Base-by-base conservation (phyloP, 2,888 invertebrate genomes). In the Dinocampus coccinellae region DNA sequence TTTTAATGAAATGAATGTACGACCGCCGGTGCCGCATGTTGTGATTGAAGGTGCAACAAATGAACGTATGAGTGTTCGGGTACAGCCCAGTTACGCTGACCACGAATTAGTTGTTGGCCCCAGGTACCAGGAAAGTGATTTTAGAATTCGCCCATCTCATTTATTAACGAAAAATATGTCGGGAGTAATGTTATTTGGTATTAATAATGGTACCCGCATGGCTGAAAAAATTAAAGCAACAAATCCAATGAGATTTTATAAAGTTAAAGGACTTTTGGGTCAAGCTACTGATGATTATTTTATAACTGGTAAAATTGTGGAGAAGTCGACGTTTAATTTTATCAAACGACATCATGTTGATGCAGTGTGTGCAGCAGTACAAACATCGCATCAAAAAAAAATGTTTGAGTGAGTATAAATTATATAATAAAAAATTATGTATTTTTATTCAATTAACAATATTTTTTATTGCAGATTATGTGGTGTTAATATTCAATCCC, bases 401-500 rank as follows among this genome's bases (percentile, higher is more conserved):
- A 95, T 97, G 94, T 96, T 92, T 85, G 91, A 94, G 94, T 95
- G 89, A 89, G 93, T 75, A 60, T 13, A 58, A 60, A 39, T 47
- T 68, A 1, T 20, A 22, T 4, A 66, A 47, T 62, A 26, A 26
- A 63, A 26, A 13, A 29, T 74, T 42, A 13, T 0, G 29, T 58
- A 52, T 72, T 71, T 52, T 69, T 42, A 29, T 76, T 73, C n/a
- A n/a, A 10, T 16, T 53, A 52, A 39, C 26, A 64, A 36, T 60
- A 20, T 61, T 67, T 39, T 53, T 65, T 33, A 53, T 73, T 71
- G 34, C 68, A 94, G 94, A 78, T 83, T 92, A 55, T 91, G 92
- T 78, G 97, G 97, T 26, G 91, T 98, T 0, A 93, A 95, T 84
- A 90, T 95, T 74, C 92, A 95, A 80, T 95, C 95, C 52, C 95